Evolutionary conservation across 2,888 invertebrate genomes (phyloP).

Genomic region (Brachyptera putata): DNA sequence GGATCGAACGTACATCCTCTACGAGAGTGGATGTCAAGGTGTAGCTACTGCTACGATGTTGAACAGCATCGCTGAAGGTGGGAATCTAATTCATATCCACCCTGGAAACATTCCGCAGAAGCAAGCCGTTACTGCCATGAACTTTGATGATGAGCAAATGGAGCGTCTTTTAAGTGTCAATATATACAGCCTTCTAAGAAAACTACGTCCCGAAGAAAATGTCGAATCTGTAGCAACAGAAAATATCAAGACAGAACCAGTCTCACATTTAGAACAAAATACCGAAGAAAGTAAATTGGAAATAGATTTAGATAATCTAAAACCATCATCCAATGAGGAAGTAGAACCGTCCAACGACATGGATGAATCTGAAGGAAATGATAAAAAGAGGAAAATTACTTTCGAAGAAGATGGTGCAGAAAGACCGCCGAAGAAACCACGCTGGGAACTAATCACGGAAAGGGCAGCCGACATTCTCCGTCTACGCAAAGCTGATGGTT

Average conservation of each 20-base stretch:
- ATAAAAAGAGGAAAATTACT: constrained; percentile 21
- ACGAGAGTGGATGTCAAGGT: constrained; percentile 86
- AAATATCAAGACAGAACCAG: background rate
- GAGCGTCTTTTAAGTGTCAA: constrained; percentile 70
- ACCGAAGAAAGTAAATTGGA: constrained; percentile 14
- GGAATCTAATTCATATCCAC: constrained; percentile 69
- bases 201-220: constrained; percentile 55
- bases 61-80: constrained; percentile 66
- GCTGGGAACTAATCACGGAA: constrained; percentile 67
- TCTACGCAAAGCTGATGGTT: constrained; percentile 61
- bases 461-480: constrained; percentile 59
- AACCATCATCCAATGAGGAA: background rate
- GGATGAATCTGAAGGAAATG: constrained; percentile 28
- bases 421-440: constrained; percentile 49
- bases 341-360: constrained; percentile 29
- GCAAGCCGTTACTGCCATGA: constrained; percentile 73
- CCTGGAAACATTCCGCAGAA: constrained; percentile 77
- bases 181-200: constrained; percentile 67
- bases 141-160: constrained; percentile 66
- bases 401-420: constrained; percentile 21
- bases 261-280: background rate
- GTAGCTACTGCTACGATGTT: constrained; percentile 77
- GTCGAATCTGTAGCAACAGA: background rate
- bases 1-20: constrained; percentile 66
- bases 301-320: background rate